These are phyloP conservation scores for Chlorops oryzae DNA, from an alignment of 1,140 invertebrate species.

Conservation along the genomic window DNA sequence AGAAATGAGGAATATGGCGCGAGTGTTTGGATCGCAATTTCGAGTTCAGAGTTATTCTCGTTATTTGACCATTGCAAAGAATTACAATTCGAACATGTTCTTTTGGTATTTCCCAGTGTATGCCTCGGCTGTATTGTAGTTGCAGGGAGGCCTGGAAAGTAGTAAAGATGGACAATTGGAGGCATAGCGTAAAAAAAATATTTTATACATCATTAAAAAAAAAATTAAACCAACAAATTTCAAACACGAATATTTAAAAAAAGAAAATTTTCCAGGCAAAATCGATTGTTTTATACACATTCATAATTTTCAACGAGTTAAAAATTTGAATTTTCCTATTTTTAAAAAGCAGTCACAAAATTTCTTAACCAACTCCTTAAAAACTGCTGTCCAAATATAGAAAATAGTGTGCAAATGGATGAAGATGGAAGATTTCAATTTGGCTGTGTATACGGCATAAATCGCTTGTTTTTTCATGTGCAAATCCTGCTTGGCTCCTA, in stretches of 20 bases:
- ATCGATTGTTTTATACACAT: too few relatives aligned
- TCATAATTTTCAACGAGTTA: too few relatives aligned
- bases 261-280: not conserved
- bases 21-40: conserved; percentile 26
- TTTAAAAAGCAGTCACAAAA: too few relatives aligned
- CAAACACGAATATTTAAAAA: not conserved
- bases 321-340: too few relatives aligned
- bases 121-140: conserved; percentile 75
- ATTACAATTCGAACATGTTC: conserved; percentile 75
- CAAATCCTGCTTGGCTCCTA: too few relatives aligned
- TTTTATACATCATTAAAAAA: not conserved
- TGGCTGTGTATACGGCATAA: too few relatives aligned
- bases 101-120: conserved; percentile 81
- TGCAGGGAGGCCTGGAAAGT: conserved; percentile 72
- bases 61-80: conserved; percentile 68
- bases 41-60: conserved; percentile 50
- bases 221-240: not conserved
- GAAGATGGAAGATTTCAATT: too few relatives aligned
- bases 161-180: not conserved
- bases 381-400: too few relatives aligned
- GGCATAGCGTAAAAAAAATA: not conserved
- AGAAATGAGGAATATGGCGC: conserved; percentile 26
- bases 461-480: too few relatives aligned
- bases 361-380: too few relatives aligned
- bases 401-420: too few relatives aligned